Evolutionary conservation across 2,113 vertebrate species (phyloP), one percentile per base, ranked within the genome.

Genomic region (Esox niger): DNA sequence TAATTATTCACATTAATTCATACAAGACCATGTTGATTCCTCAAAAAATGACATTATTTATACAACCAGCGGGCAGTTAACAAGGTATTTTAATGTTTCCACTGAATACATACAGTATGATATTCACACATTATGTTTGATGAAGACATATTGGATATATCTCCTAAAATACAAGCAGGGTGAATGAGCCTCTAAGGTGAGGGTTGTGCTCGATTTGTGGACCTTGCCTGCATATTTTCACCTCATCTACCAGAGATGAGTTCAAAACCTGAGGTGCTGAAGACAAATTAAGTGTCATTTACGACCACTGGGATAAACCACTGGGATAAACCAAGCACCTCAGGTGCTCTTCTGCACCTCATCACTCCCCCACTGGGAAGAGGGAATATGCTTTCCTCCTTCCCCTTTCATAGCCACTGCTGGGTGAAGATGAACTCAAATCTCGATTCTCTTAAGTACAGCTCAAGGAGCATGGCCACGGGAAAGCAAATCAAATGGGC

Each of bases 221-320:
- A 62, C 46, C 62, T 60, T 38, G 2, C 57, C 62, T 69, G 70
- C 59, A 35, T 63, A 69, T 65, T 81, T 78, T 71, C 80, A 82
- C 79, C 55, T 82, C 78, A 82, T 85, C 83, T 70, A 64, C 75
- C 59, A 64, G 65, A 61, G 63, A 77, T 66, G 68, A 80, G 46
- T 54, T 70, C 67, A 46, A 54, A 57, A 59, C 64, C 69, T 62
- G 52, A 81, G 79, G 81, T 81, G 84, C 64, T 58, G 61, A 71
- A 75, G 81, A 87, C 77, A 80, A 81, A 87, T 83, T 77, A 85
- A 69, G 81, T 85, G 85, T 80, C 69, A 59, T 69, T 71, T 62
- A 71, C 70, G n/a, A 77, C 68, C 63, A 52, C 61, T 49, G 13
- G n/a, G 71, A 73, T 62, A 30, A 68, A 60, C 21, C 69, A 56